Percentiles rank a stretch among this genome's conserved stretches.
These are phyloP conservation scores for Polylopha cassiicola DNA, from an alignment of 2,888 invertebrate genomes.

Conservation along the genomic window DNA sequence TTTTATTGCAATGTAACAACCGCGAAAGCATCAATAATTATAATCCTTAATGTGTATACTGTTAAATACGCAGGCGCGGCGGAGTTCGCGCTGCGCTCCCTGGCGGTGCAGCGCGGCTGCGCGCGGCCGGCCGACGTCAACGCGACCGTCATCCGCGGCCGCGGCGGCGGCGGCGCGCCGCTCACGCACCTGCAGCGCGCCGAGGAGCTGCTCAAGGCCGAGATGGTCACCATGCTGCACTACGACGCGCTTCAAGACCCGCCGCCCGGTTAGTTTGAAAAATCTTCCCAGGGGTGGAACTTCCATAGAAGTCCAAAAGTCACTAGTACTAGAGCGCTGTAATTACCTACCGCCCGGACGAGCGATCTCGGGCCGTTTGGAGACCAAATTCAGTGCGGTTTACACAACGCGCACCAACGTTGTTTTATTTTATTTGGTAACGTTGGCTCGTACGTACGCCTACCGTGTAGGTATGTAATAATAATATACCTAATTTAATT, in stretches of 20 bases:
- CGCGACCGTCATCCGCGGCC: conserved; percentile 86
- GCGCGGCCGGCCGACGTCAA: conserved; percentile 93
- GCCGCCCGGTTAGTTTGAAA: conserved; percentile 39
- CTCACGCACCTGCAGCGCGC: conserved; percentile 94
- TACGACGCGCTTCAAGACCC: conserved; percentile 92
- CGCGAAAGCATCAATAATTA: too few relatives aligned
- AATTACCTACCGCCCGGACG: too few relatives aligned
- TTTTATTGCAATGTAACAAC: too few relatives aligned
- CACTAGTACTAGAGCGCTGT: not conserved
- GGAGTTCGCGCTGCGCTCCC: conserved; percentile 86
- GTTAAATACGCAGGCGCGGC: conserved; percentile 66
- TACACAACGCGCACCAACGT: too few relatives aligned
- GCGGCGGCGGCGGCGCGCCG: conserved; percentile 84
- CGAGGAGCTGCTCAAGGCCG: conserved; percentile 96
- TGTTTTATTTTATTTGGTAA: too few relatives aligned
- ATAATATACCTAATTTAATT: too few relatives aligned
- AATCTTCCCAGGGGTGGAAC: not conserved
- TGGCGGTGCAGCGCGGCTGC: conserved; percentile 89
- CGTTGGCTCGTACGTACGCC: too few relatives aligned
- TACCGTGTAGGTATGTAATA: too few relatives aligned
- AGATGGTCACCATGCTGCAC: conserved; percentile 97
- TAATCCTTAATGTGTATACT: too few relatives aligned
- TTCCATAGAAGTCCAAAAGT: not conserved
- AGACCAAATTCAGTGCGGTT: too few relatives aligned
- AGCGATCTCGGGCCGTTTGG: too few relatives aligned